A percentile compares a stretch with the other conserved stretches of the same genome.
Evolutionary conservation across 2,888 invertebrate species (phyloP).

Genomic region (Trichopria drosophilae): DNA sequence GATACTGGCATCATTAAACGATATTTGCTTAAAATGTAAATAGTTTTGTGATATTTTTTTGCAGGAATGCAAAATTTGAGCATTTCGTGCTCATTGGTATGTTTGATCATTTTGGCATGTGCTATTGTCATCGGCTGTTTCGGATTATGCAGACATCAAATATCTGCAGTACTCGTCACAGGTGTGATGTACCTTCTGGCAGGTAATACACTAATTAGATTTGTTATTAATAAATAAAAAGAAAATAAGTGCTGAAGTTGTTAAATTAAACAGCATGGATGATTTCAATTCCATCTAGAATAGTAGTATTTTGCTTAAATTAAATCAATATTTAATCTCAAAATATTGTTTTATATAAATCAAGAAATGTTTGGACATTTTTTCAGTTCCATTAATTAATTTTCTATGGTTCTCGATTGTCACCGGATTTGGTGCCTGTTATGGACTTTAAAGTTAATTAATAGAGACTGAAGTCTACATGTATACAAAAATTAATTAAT

Average conservation of each 20-base stretch:
- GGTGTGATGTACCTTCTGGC: conserved; percentile 93
- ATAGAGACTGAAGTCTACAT: no score
- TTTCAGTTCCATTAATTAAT: no score
- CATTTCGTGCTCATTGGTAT: conserved; percentile 91
- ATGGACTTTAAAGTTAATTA: no score
- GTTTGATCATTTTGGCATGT: conserved; percentile 83
- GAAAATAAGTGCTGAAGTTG: conserved; percentile 5
- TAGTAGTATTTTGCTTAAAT: not conserved
- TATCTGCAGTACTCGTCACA: conserved; percentile 89
- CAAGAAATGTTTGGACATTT: no score
- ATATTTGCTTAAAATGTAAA: not conserved
- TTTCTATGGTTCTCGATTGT: no score
- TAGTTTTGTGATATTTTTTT: conserved; percentile 15
- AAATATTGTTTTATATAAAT: conserved; percentile 7
- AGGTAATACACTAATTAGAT: conserved; percentile 67
- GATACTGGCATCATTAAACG: not conserved
- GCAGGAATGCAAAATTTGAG: conserved; percentile 94
- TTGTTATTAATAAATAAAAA: not conserved
- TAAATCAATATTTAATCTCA: no score
- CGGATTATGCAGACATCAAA: conserved; percentile 87
- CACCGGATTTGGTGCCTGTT: no score
- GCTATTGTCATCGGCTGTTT: conserved; percentile 87
- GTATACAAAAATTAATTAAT: no score
- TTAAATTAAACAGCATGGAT: not conserved
- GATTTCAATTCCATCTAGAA: not conserved